Evolutionary conservation across 2,888 invertebrate genomes (phyloP).

Genomic region (Pilophorus perplexus): DNA sequence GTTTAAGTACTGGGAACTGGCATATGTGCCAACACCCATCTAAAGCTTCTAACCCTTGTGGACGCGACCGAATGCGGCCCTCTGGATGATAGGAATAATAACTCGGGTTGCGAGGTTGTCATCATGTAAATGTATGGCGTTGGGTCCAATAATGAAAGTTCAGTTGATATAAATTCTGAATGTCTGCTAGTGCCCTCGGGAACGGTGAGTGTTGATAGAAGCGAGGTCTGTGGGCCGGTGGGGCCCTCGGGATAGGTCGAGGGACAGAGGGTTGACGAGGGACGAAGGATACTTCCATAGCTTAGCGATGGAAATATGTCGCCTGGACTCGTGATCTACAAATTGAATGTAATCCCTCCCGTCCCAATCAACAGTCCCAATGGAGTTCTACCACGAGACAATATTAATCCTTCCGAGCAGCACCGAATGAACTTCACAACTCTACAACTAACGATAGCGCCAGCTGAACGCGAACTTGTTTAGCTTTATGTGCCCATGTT

Average conservation of each 20-base stretch:
- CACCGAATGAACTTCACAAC: too few species aligned
- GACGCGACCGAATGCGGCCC: slow-evolving; percentile 1
- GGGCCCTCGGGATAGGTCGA: background rate
- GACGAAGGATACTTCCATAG: background rate
- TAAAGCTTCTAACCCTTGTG: too few species aligned
- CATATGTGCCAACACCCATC: too few species aligned
- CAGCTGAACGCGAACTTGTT: too few species aligned
- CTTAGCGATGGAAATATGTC: slow-evolving; percentile 25
- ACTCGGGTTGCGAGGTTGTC: background rate
- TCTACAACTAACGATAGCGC: too few species aligned
- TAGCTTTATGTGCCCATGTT: too few species aligned
- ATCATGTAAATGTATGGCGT: slow-evolving; percentile 11
- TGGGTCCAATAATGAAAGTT: slow-evolving; percentile 22
- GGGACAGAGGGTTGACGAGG: slow-evolving; percentile 3
- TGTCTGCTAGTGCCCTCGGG: background rate
- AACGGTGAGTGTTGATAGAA: slow-evolving; percentile 9
- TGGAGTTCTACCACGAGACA: background rate
- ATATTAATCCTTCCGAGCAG: slow-evolving; percentile 1
- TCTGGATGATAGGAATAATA: slow-evolving; percentile 3
- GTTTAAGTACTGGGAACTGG: too few species aligned
- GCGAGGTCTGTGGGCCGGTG: background rate
- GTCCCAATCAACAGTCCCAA: slow-evolving; percentile 27
- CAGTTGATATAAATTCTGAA: slow-evolving; percentile 26
- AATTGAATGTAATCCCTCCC: slow-evolving; percentile 36
- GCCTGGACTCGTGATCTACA: slow-evolving; percentile 7